phyloP scores from a whole-genome alignment of 2,113 vertebrate genomes.

The Sapajus apella region DNA sequence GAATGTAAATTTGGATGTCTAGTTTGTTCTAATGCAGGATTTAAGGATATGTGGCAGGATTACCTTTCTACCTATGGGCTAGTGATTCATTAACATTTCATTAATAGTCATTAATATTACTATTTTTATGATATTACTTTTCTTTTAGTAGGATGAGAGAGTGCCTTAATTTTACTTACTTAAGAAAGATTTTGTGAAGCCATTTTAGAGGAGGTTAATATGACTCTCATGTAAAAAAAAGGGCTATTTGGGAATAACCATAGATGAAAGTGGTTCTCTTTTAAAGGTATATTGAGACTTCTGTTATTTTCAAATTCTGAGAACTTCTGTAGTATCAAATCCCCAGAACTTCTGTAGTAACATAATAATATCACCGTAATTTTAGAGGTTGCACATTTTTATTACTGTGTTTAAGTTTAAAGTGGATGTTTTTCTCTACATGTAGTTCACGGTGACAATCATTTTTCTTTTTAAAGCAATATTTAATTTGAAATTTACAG shows the following conservation, averaged over 20 bases:
- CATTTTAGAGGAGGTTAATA: background rate
- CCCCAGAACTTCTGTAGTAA: background rate
- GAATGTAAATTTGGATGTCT: slow-evolving; percentile 69
- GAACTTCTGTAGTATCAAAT: background rate
- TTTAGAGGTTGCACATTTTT: background rate
- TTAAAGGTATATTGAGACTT: background rate
- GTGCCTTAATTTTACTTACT: background rate
- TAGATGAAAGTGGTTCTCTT: background rate
- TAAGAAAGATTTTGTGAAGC: background rate
- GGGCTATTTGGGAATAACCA: background rate
- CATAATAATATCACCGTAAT: background rate
- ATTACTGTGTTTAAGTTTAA: background rate
- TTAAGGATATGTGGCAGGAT: background rate
- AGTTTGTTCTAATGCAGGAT: background rate
- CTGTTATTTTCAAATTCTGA: background rate
- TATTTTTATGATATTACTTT: slow-evolving; percentile 24
- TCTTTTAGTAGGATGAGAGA: background rate
- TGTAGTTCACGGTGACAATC: background rate
- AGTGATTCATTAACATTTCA: background rate
- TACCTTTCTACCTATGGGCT: background rate
- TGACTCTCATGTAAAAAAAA: background rate
- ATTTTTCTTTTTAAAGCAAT: background rate
- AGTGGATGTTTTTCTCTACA: background rate
- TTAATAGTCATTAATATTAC: background rate
- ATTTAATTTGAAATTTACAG: slow-evolving; percentile 5